Evolutionary conservation across 2,113 vertebrate genomes (phyloP).

Genomic region (Naja naja): DNA sequence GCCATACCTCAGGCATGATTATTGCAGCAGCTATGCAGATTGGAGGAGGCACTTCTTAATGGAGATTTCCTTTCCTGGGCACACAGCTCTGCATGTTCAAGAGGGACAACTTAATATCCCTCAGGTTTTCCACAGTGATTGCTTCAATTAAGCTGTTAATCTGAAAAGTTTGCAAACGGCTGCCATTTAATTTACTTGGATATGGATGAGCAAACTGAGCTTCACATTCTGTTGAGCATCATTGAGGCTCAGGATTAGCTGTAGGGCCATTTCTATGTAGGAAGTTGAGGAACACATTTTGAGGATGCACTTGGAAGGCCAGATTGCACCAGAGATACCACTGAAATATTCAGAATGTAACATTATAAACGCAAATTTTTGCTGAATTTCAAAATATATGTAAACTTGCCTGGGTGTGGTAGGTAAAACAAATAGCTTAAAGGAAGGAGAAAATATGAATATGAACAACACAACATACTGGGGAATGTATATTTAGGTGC

Average conservation of each 20-base stretch:
- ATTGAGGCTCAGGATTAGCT: not conserved
- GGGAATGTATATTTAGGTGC: not conserved
- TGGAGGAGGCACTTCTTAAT: not conserved
- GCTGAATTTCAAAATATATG: not conserved
- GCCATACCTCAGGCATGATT: not conserved
- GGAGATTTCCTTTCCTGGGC: not conserved
- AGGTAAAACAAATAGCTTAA: not conserved
- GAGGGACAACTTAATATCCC: not conserved
- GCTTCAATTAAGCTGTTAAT: not conserved
- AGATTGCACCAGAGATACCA: not conserved
- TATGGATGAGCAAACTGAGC: not conserved
- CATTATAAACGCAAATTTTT: not conserved
- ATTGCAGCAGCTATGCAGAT: not conserved
- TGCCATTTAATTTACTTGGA: not conserved
- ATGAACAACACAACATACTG: not conserved
- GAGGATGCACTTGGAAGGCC: not conserved
- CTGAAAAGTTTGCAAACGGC: not conserved
- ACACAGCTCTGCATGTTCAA: not conserved
- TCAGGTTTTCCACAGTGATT: not conserved
- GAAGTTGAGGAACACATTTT: not conserved
- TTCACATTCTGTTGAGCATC: not conserved
- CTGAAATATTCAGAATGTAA: not conserved
- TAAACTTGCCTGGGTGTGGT: not conserved
- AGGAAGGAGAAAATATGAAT: not conserved
- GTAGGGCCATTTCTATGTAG: not conserved